phyloP scores from a whole-genome alignment of 2,888 invertebrate genomes.

The Eupithecia vulgata region DNA sequence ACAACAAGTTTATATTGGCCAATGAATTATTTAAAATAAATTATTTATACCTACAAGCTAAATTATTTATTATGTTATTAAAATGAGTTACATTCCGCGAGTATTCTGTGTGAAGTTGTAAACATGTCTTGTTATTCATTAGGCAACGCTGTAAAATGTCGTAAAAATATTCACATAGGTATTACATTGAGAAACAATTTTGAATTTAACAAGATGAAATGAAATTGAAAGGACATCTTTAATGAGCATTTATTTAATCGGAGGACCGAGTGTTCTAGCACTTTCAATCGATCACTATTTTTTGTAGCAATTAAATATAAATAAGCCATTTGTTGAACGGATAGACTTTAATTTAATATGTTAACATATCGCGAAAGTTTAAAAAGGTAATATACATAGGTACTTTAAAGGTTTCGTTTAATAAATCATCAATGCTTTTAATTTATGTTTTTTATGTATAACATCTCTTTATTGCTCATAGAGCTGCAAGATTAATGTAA shows the following conservation, averaged over 20 bases:
- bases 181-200: neutral
- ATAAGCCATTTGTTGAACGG: neutral
- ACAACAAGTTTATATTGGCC: slow-evolving; percentile 40
- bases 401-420: too few relatives aligned
- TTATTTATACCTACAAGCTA: neutral
- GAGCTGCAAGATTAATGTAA: neutral
- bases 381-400: too few relatives aligned
- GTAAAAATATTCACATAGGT: slow-evolving; percentile 19
- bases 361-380: too few relatives aligned
- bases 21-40: slow-evolving; percentile 42
- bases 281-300: neutral
- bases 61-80: slow-evolving; percentile 26
- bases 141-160: slow-evolving; percentile 11
- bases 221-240: neutral
- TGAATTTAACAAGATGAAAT: neutral
- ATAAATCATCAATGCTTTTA: neutral
- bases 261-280: neutral
- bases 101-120: slow-evolving; percentile 39
- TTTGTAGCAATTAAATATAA: neutral
- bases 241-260: neutral
- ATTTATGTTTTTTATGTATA: too few relatives aligned
- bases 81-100: slow-evolving; percentile 24
- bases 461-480: too few relatives aligned
- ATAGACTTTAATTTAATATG: too few relatives aligned
- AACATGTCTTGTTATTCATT: slow-evolving; percentile 40